Percentiles rank a stretch among this genome's conserved stretches.
Conservation (phyloP, 2,113 vertebrate genomes). For the Cyphomyrus plagiostoma region DNA sequence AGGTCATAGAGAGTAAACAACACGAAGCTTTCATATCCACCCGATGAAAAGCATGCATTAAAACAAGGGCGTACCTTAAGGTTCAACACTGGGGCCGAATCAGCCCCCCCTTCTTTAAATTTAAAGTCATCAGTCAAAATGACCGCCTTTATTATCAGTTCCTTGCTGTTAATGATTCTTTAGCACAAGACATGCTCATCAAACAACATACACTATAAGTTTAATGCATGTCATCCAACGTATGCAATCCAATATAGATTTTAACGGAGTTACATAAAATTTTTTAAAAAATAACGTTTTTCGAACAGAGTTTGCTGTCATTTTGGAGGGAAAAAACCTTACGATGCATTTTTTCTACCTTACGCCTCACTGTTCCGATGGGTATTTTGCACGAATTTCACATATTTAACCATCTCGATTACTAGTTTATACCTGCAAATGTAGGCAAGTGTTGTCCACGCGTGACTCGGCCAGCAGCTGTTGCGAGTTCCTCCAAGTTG, state of each 20-base stretch:
- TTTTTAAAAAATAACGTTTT: neutral
- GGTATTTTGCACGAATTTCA: conserved; percentile 21
- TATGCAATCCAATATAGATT: neutral
- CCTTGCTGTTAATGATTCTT: neutral
- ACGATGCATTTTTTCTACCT: neutral
- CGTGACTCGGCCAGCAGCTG: conserved; percentile 38
- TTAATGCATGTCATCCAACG: neutral
- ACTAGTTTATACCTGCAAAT: conserved; percentile 47
- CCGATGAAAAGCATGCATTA: neutral
- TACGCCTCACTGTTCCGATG: neutral
- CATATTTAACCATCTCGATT: conserved; percentile 6
- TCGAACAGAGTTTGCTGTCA: neutral
- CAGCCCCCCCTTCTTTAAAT: neutral
- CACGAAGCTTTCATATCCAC: neutral
- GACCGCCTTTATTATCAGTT: neutral
- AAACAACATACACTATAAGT: neutral
- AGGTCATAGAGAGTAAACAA: neutral
- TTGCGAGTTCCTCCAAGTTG: conserved; percentile 38
- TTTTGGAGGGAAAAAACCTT: neutral
- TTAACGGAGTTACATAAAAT: neutral
- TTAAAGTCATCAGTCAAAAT: neutral
- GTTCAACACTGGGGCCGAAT: neutral
- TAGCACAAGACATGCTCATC: neutral
- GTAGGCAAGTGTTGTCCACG: conserved; percentile 28
- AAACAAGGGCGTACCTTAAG: neutral